A percentile compares a stretch with the other conserved stretches of the same genome.
phyloP scores from a whole-genome alignment of 2,888 invertebrate species.

The Leucania comma region DNA sequence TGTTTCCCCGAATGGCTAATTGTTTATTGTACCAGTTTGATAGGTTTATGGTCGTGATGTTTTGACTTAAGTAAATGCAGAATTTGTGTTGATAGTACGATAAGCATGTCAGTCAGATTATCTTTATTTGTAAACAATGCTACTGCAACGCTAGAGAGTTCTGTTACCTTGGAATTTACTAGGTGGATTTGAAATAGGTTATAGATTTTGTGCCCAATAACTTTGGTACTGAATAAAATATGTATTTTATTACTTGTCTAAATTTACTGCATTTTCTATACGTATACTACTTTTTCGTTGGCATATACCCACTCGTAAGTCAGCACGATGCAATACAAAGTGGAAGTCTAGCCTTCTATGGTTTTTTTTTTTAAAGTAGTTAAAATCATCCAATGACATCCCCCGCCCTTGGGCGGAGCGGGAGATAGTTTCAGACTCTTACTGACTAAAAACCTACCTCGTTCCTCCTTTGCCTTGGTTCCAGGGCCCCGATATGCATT shows the following conservation, averaged over 20 bases:
- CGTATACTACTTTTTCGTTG: too few relatives aligned
- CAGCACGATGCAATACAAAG: background rate
- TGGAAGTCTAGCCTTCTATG: background rate
- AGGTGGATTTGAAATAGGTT: background rate
- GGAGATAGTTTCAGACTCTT: too few relatives aligned
- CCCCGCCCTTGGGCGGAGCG: too few relatives aligned
- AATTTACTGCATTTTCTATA: background rate
- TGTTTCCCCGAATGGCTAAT: constrained; percentile 39
- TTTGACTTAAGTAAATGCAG: constrained; percentile 16
- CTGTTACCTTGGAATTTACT: too few relatives aligned
- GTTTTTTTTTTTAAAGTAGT: too few relatives aligned
- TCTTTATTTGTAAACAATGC: constrained; percentile 8
- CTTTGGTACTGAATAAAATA: background rate
- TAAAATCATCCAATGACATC: too few relatives aligned
- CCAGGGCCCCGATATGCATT: too few relatives aligned
- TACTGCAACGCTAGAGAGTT: background rate
- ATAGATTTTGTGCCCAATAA: background rate
- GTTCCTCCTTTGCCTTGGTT: too few relatives aligned
- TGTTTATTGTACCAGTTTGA: constrained; percentile 25
- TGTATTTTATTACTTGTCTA: background rate
- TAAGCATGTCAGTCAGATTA: constrained; percentile 9
- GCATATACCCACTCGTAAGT: too few relatives aligned
- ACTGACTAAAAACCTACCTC: too few relatives aligned
- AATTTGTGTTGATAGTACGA: constrained; percentile 5
- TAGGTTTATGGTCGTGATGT: constrained; percentile 18